Conservation (phyloP, 2,113 vertebrate genomes). For the Tapirus terrestris region DNA sequence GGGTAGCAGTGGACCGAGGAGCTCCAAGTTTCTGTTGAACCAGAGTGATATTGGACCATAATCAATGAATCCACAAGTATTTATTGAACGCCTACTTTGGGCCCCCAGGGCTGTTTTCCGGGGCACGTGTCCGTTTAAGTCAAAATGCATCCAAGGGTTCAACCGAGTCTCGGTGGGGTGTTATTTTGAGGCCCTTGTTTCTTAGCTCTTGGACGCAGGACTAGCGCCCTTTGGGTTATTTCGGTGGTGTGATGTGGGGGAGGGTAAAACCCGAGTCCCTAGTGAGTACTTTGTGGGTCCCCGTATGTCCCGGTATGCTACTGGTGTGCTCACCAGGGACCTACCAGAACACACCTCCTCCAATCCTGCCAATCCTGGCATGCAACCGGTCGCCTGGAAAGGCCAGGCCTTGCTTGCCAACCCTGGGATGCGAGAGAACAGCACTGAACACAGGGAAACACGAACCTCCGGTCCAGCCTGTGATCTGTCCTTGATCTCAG, state of each 20-base stretch:
- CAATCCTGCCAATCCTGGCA: background rate
- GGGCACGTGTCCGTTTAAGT: background rate
- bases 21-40: background rate
- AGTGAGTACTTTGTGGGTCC: background rate
- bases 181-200: slow-evolving; percentile 26
- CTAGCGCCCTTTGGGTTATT: background rate
- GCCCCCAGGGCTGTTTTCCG: background rate
- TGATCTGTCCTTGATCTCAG: slow-evolving; percentile 61
- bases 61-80: background rate
- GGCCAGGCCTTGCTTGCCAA: background rate
- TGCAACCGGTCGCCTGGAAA: background rate
- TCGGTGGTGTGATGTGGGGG: background rate
- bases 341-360: background rate
- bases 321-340: background rate
- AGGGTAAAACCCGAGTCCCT: background rate
- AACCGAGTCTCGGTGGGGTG: background rate
- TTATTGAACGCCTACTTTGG: slow-evolving; percentile 8
- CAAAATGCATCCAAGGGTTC: background rate
- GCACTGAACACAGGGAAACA: background rate
- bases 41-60: background rate
- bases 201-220: background rate
- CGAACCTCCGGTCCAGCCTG: background rate
- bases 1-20: background rate
- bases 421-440: background rate
- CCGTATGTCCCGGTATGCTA: background rate